Conservation (phyloP, 2,113 vertebrate species). For the Orthonyx spaldingii region DNA sequence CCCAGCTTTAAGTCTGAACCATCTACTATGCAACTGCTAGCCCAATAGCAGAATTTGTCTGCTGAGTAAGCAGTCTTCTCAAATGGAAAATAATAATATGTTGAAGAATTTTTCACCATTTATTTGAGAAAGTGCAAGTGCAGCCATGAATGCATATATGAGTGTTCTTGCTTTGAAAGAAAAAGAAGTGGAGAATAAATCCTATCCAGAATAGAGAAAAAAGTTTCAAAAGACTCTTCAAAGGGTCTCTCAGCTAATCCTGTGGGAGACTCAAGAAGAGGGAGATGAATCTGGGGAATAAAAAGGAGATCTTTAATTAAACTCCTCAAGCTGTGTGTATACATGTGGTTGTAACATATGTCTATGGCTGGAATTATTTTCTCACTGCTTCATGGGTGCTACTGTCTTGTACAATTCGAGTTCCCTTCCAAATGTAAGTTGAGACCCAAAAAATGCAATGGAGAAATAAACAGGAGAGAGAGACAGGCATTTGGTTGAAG, state of each 20-base stretch:
- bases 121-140: background rate
- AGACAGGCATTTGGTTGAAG: background rate
- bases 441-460: background rate
- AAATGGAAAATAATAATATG: background rate
- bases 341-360: background rate
- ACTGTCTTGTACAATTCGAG: background rate
- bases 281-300: background rate
- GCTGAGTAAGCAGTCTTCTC: background rate
- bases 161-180: background rate
- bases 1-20: background rate
- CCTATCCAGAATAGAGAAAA: background rate
- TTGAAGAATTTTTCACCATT: background rate
- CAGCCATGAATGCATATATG: background rate
- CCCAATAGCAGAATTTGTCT: background rate
- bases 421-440: background rate
- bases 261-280: background rate
- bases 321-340: background rate
- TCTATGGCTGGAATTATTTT: background rate
- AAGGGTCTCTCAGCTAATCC: background rate
- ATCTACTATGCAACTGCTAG: background rate
- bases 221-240: background rate
- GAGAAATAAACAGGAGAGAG: background rate
- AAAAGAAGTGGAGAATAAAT: background rate
- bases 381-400: background rate
- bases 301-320: background rate